A percentile compares a stretch with the other conserved stretches of the same genome.
phyloP scores from a whole-genome alignment of 2,113 vertebrate species.

The Spermophilus dauricus region DNA sequence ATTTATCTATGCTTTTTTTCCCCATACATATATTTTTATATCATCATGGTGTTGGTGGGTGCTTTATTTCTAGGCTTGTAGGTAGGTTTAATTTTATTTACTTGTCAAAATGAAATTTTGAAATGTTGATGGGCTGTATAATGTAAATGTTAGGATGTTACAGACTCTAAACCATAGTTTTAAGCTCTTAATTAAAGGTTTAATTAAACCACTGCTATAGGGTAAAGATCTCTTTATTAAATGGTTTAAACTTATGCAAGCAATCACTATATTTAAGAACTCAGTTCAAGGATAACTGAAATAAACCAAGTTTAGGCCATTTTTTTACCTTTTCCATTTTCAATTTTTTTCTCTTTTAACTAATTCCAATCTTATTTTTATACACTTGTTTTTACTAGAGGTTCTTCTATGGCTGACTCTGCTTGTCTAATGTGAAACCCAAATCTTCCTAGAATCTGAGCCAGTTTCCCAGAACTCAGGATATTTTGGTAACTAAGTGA shows the following conservation, averaged over 20 bases:
- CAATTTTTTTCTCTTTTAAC: slow-evolving; percentile 50
- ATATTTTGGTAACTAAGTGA: slow-evolving; percentile 59
- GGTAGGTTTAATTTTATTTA: slow-evolving; percentile 10
- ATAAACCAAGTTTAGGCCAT: not conserved
- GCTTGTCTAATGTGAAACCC: slow-evolving; percentile 44
- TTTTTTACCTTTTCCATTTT: not conserved
- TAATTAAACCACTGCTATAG: not conserved
- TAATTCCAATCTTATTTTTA: slow-evolving; percentile 22
- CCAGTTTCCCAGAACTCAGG: slow-evolving; percentile 14
- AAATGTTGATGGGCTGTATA: not conserved
- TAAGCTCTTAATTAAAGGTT: slow-evolving; percentile 10
- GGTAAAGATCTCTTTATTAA: not conserved
- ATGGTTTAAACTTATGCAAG: not conserved
- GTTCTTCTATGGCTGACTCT: slow-evolving; percentile 1
- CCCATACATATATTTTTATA: not conserved
- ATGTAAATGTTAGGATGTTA: not conserved
- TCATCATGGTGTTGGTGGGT: not conserved
- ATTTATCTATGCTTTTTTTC: not conserved
- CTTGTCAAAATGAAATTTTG: slow-evolving; percentile 17
- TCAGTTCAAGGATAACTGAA: not conserved
- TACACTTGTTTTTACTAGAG: not conserved
- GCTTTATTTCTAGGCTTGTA: not conserved
- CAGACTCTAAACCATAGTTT: not conserved
- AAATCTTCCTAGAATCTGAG: slow-evolving; percentile 36
- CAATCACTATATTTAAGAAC: slow-evolving; percentile 47